Base-by-base conservation (phyloP, 2,888 invertebrate genomes). In the Smittia aterrima region DNA sequence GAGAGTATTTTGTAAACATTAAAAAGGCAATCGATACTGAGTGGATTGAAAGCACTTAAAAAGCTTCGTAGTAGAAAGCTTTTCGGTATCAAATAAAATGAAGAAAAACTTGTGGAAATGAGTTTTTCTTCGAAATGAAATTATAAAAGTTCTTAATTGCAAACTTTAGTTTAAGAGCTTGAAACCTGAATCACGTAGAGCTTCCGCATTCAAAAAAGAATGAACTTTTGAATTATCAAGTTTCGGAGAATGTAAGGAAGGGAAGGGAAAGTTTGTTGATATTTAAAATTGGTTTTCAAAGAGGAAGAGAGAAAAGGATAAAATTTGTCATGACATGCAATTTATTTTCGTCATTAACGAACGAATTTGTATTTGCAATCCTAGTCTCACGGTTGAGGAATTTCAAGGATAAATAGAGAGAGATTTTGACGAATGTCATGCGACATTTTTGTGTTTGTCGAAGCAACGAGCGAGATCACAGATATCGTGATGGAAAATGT, bases 61-160 rank as follows among this genome's bases (percentile, higher is more conserved):
- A 32, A 32, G 32, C n/a, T 32, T 32, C 32, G 32, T 6, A 3
- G 32, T 32, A 32, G n/a, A n/a, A n/a, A n/a, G n/a, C n/a, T n/a
- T n/a, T n/a, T n/a, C n/a, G n/a, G n/a, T n/a, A n/a, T n/a, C n/a
- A n/a, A n/a, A n/a, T n/a, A 32, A 3, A 32, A 32, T 32, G 32
- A 9, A n/a, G 38, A 4, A 38, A 47, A 47, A 47, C 9, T 47
- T 47, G 47, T 47, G 16, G 47, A n/a, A 6, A n/a, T 16, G 13
- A 13, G 47, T 47, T 47, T 47, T 47, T 16, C 47, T 47, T 47
- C 47, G 13, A 68, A 47, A 68, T 47, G 20, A 68, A 68, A 68
- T 68, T 47, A 67, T 67, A 68, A 68, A 38, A 66, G 20, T 68
- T 25, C 68, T 68, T 47, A 68, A 68, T 68, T 68, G 68, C 68